Conservation (phyloP, 2,888 invertebrate genomes). For the Choreutis nemorana region DNA sequence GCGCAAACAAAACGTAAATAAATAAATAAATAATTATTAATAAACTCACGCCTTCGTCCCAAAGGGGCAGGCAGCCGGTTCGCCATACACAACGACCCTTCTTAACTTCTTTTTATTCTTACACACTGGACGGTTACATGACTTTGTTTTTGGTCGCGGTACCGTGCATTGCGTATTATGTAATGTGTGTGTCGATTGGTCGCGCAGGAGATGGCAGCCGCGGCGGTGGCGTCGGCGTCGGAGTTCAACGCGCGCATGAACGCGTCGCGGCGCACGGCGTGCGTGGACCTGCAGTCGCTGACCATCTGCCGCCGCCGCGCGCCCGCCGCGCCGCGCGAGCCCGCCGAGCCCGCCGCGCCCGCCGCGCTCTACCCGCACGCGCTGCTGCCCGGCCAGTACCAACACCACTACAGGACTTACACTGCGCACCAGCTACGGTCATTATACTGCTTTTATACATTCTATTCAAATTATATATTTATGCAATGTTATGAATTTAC, state of each 20-base stretch:
- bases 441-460: too few species aligned
- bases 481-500: too few species aligned
- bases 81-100: too few species aligned
- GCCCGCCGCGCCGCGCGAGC: slow-evolving; percentile 15
- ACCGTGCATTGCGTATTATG: neutral
- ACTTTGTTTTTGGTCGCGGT: neutral
- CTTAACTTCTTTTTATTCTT: too few species aligned
- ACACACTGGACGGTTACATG: neutral
- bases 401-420: slow-evolving; percentile 83
- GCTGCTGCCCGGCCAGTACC: slow-evolving; percentile 95
- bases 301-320: slow-evolving; percentile 73
- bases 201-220: slow-evolving; percentile 74
- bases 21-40: too few species aligned
- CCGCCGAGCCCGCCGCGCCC: slow-evolving; percentile 44
- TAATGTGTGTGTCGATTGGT: neutral
- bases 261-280: slow-evolving; percentile 76
- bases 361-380: slow-evolving; percentile 86
- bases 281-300: slow-evolving; percentile 92
- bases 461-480: too few species aligned
- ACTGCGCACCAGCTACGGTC: slow-evolving; percentile 79
- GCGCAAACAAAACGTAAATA: too few species aligned
- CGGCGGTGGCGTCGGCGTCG: slow-evolving; percentile 85
- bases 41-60: too few species aligned
- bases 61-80: too few species aligned
- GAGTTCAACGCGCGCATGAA: slow-evolving; percentile 92